Evolutionary conservation across 2,888 invertebrate species (phyloP).

Genomic region (Coleophora flavipennella): DNA sequence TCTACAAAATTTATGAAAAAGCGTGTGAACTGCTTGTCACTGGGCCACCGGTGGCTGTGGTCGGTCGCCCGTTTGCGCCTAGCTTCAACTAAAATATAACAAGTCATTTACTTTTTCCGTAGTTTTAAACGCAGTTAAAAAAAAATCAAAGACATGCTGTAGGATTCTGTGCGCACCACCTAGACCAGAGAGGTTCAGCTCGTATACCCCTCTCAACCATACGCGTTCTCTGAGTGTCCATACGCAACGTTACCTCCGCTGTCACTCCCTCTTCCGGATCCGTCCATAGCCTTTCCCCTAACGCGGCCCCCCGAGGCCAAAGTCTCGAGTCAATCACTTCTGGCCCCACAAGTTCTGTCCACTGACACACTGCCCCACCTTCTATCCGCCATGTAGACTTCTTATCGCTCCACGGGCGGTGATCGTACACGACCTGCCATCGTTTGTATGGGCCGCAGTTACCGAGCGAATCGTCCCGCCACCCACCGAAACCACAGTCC

Average conservation of each 20-base stretch:
- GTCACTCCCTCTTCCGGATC: constrained; percentile 68
- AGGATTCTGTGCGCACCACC: constrained; percentile 84
- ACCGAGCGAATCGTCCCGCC: constrained; percentile 86
- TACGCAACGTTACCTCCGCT: constrained; percentile 77
- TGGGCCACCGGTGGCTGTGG: no score
- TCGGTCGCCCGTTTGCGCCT: no score
- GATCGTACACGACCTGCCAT: constrained; percentile 90
- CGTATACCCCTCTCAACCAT: constrained; percentile 75
- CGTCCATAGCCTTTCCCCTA: constrained; percentile 86
- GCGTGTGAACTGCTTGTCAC: no score
- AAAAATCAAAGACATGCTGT: constrained; percentile 77
- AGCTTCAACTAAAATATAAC: no score
- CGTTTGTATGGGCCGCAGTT: constrained; percentile 89
- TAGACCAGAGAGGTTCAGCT: constrained; percentile 82
- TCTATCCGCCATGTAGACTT: constrained; percentile 50
- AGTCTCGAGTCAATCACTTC: constrained; percentile 82
- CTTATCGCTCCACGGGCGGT: constrained; percentile 78
- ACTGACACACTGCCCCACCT: constrained; percentile 87
- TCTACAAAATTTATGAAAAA: no score
- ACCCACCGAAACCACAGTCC: constrained; percentile 89
- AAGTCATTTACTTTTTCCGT: no score
- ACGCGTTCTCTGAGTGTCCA: constrained; percentile 78
- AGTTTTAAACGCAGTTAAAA: no score
- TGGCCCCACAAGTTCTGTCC: constrained; percentile 87
- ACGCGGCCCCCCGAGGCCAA: constrained; percentile 87